Base-by-base conservation (phyloP, 2,888 invertebrate species). In the Tenthredo distinguenda region DNA sequence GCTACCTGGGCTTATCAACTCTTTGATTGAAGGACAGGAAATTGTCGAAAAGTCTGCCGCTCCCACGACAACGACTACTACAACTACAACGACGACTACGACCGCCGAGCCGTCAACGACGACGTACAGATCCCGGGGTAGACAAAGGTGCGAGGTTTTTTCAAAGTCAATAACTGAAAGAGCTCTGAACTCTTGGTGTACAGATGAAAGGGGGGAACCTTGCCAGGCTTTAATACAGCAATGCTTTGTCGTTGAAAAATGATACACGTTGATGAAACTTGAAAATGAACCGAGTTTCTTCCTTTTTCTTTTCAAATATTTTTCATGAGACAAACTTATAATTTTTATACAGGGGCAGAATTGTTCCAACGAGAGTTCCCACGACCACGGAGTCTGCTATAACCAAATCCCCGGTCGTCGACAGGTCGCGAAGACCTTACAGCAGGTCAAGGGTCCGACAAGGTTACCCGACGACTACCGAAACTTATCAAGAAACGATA, bases 1-100 rank as follows among this genome's bases (percentile, higher is more conserved):
- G 87, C 93, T 96, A 43, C 95, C 96, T 1, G 95, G 95, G 0
- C 91, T 96, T 37, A 95, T 96, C 0, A 96, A 96, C 89, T 95
- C 95, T 47, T 92, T 96, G 50, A 94, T 95, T 88, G 96, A 96
- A 86, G 94, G 94, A 87, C 91, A 92, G 50, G 89, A 88, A 72
- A 84, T 86, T 77, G 86, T 86, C 86, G 84, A 86, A 81, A 83
- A 85, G 65, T 79, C 86, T 68, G 86, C 86, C n/a, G 87, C 87
- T 47, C 83, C 86, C 0, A 86, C 87, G 31, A 87, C 87, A 1
- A 87, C 90, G 0, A 87, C 86, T 40, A 88, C 90, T 1, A 89
- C 90, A 5, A 88, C 91, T 0, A 88, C 91, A 6, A 88, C 91
- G 2, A 87, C 91, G 5, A 88, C 90, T 1, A 88, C 91, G 1